phyloP scores from a whole-genome alignment of 2,888 invertebrate genomes.

The Eustalomyia histrio region DNA sequence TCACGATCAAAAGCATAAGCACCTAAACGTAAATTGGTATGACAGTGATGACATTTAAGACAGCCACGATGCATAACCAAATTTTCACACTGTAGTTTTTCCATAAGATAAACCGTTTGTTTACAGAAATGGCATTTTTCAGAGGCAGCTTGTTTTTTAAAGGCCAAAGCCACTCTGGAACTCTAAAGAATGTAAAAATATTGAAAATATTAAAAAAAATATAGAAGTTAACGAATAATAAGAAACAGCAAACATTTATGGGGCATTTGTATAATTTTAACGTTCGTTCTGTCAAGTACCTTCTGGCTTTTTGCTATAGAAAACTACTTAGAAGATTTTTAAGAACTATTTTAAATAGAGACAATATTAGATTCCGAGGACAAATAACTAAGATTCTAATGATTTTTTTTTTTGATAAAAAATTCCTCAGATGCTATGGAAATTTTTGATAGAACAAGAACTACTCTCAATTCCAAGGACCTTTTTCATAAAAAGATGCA shows the following conservation, averaged over 20 bases:
- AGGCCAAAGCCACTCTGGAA: slow-evolving; percentile 82
- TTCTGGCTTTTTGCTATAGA: too few relatives aligned
- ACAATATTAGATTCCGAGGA: too few relatives aligned
- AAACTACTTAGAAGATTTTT: too few relatives aligned
- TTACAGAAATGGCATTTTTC: slow-evolving; percentile 93
- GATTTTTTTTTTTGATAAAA: too few relatives aligned
- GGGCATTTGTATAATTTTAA: too few relatives aligned
- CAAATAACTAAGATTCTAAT: too few relatives aligned
- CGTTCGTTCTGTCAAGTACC: too few relatives aligned
- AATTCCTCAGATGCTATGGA: too few relatives aligned
- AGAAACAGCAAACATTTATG: background rate
- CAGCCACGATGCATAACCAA: slow-evolving; percentile 95
- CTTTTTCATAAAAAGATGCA: too few relatives aligned
- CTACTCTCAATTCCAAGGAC: too few relatives aligned
- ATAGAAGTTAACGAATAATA: background rate
- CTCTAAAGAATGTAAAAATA: slow-evolving; percentile 77
- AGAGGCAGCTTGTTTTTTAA: slow-evolving; percentile 85
- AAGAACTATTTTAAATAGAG: too few relatives aligned
- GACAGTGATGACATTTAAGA: slow-evolving; percentile 96
- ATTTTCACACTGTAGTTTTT: slow-evolving; percentile 93
- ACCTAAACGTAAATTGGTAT: slow-evolving; percentile 88
- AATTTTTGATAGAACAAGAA: too few relatives aligned
- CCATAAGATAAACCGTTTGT: slow-evolving; percentile 95
- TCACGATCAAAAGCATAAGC: slow-evolving; percentile 87
- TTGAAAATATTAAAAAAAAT: background rate